These are phyloP conservation scores for Boulengeromyrus knoepffleri DNA, from an alignment of 2,113 vertebrate genomes.

Conservation along the genomic window DNA sequence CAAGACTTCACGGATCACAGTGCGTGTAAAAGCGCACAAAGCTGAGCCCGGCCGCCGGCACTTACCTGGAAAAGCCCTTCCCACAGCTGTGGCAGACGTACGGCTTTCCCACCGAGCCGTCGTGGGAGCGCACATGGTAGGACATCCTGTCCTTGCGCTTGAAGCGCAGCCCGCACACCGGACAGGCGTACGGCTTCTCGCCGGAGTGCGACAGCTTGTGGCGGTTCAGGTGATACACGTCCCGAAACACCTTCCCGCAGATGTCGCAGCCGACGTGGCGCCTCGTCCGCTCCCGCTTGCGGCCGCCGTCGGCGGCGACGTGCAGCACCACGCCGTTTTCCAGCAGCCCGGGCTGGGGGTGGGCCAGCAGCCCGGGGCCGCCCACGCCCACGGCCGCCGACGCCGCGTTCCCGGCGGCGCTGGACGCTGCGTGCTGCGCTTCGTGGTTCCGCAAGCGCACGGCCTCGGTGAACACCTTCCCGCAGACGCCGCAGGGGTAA, in stretches of 20 bases:
- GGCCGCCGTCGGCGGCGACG: conserved; percentile 65
- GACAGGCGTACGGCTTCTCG: conserved; percentile 97
- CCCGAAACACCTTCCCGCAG: conserved; percentile 96
- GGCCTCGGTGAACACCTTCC: conserved; percentile 88
- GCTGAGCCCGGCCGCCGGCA: background rate
- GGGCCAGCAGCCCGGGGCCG: conserved; percentile 41
- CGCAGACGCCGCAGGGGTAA: conserved; percentile 83
- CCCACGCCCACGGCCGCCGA: conserved; percentile 31
- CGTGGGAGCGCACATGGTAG: conserved; percentile 94
- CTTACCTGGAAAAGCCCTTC: conserved; percentile 98
- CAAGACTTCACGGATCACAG: background rate
- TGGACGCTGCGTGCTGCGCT: conserved; percentile 75
- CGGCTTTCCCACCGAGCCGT: conserved; percentile 94
- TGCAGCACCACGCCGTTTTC: conserved; percentile 76
- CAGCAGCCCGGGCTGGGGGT: conserved; percentile 61
- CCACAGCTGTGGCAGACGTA: conserved; percentile 98
- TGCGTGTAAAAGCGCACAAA: background rate
- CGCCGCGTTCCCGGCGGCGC: conserved; percentile 59
- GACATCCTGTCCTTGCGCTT: conserved; percentile 98
- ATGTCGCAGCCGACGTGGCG: conserved; percentile 96
- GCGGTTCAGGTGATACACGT: conserved; percentile 96
- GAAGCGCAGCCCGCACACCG: conserved; percentile 90
- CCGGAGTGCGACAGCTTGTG: conserved; percentile 98
- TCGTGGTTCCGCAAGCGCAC: conserved; percentile 88
- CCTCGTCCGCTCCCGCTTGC: conserved; percentile 88